Base-by-base conservation (phyloP, 2,113 vertebrate species). In the Marmota flaviventris region DNA sequence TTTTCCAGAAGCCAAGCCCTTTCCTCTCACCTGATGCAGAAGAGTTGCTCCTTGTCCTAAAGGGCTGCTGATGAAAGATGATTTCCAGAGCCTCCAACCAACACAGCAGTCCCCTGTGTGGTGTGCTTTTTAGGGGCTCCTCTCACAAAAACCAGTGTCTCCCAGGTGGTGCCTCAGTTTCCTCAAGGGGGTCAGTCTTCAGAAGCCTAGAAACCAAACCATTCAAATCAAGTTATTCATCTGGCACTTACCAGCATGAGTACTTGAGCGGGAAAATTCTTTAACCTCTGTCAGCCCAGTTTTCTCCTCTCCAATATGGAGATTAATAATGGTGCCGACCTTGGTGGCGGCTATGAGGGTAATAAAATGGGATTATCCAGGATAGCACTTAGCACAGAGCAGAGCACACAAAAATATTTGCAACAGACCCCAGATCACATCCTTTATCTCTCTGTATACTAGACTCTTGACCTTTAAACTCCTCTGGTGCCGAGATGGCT, bases 191-290 rank as follows among this genome's bases (percentile, higher is more conserved):
- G 29, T 79, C 76, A 87, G n/a, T 51, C 51, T 85, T 81, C 73
- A 29, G 24, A 81, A 94, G 34, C 45, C 81, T 96, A 24, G 86
- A 84, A 88, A 58, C 20, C 58, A 93, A 95, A 17, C 42, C 61
- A 56, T 45, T 70, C 73, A 69, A 53, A 53, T 63, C 51, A 73
- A 94, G 53, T 42, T 85, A n/a, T 79, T 84, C 17, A 39, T 24
- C 25, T 16, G 72, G 37, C 37, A 3, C 58, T 85, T 69, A 16
- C 16, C 13, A 8, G 13, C 12, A 20, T 32, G 18, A 45, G 39
- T 45, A 37, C 29, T 12, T 22, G 45, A 18, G 14, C 9, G 22
- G 69, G 53, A 63, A 94, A 61, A 32, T 77, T 10, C n/a, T 2
- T 20, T 72, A 22, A 75, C 34, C 12, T 69, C 70, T 22, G 51